Evolutionary conservation across 2,888 invertebrate species (phyloP).

Genomic region (Eupithecia dodoneata): DNA sequence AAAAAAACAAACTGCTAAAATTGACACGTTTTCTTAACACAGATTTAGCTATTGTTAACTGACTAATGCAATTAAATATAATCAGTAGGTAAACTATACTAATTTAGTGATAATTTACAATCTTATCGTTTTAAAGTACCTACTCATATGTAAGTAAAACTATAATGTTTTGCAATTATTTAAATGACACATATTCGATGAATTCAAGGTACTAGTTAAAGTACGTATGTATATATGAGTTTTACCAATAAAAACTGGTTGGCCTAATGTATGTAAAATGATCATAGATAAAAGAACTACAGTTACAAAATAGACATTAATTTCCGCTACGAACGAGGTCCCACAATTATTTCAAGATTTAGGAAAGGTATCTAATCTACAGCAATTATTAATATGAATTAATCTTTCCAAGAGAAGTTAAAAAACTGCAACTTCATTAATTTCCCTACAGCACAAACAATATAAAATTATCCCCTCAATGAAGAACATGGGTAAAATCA

Average conservation of each 20-base stretch:
- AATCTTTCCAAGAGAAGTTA: conserved; percentile 11
- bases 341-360: conserved; percentile 73
- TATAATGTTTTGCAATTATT: conserved; percentile 16
- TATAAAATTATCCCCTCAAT: not conserved
- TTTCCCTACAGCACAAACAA: conserved; percentile 3
- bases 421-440: conserved; percentile 1
- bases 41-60: conserved; percentile 48
- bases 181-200: conserved; percentile 21
- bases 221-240: conserved; percentile 14
- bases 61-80: conserved; percentile 23
- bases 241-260: conserved; percentile 4
- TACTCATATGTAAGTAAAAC: conserved; percentile 25
- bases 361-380: conserved; percentile 44
- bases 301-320: conserved; percentile 55
- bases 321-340: conserved; percentile 71
- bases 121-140: conserved; percentile 12
- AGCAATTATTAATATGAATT: conserved; percentile 8
- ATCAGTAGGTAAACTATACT: conserved; percentile 16
- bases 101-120: conserved; percentile 23
- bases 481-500: conserved; percentile 12
- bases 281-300: conserved; percentile 47
- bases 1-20: conserved; percentile 61
- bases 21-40: conserved; percentile 65
- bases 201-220: conserved; percentile 30
- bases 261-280: conserved; percentile 2